Percentiles rank a stretch among this genome's conserved stretches.
Evolutionary conservation across 2,888 invertebrate genomes (phyloP).

Genomic region (Rotaria magnacalcarata): DNA sequence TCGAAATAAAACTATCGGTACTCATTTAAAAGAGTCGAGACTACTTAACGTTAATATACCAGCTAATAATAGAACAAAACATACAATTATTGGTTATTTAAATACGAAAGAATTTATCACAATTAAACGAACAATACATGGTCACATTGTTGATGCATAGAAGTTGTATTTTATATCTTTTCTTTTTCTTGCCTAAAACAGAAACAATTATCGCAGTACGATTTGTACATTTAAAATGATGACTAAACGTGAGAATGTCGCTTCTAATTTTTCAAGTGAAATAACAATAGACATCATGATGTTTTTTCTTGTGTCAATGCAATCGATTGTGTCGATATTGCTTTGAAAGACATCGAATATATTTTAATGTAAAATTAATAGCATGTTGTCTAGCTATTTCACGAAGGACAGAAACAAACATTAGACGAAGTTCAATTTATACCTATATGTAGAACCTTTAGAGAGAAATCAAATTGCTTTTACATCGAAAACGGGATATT

Average conservation of each 20-base stretch:
- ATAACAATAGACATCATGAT: not conserved
- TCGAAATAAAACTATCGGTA: not conserved
- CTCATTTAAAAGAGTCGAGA: not conserved
- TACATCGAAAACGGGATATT: not conserved
- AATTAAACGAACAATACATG: slow-evolving; percentile 5
- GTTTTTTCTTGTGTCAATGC: not conserved
- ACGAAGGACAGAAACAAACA: not conserved
- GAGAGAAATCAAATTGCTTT: not conserved
- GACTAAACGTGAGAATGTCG: not conserved
- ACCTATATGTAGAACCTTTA: not conserved
- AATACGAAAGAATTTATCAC: not conserved
- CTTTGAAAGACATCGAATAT: slow-evolving; percentile 16
- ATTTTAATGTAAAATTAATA: not conserved
- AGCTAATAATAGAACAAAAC: not conserved
- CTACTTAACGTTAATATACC: not conserved
- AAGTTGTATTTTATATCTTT: not conserved
- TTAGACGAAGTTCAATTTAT: slow-evolving; percentile 1
- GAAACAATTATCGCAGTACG: not conserved
- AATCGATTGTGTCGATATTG: not conserved
- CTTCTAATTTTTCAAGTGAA: not conserved
- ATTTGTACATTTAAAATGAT: not conserved
- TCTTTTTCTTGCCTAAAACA: not conserved
- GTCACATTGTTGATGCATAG: not conserved
- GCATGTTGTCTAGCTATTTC: not conserved
- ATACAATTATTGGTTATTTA: slow-evolving; percentile 7